Conservation (phyloP, 2,797 vertebrate genomes). For the Glyptemys insculpta region DNA sequence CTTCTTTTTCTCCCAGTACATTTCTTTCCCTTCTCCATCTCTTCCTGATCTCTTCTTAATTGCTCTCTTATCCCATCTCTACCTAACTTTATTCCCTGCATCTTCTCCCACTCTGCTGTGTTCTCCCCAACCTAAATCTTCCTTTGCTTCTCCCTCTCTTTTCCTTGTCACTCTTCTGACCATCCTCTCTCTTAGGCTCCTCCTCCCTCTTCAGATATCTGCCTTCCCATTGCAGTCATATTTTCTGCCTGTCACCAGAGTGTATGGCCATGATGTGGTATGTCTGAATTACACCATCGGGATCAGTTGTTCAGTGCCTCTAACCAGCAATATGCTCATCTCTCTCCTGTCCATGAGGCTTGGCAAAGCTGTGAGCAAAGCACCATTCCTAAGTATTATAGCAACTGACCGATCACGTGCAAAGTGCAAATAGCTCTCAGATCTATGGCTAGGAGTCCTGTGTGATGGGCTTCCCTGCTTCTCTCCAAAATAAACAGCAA, state of each 20-base stretch:
- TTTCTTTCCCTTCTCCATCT: background rate
- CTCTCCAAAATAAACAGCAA: background rate
- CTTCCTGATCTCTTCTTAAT: background rate
- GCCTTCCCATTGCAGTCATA: background rate
- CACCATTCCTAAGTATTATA: background rate
- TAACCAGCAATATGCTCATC: background rate
- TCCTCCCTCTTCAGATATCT: conserved; percentile 1
- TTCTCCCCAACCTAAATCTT: background rate
- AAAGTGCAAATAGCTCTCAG: background rate
- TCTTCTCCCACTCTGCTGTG: background rate
- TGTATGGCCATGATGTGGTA: background rate
- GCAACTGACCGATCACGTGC: background rate
- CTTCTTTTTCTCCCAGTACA: background rate
- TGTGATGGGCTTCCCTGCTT: background rate
- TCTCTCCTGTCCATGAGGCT: background rate
- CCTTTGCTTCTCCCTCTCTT: background rate
- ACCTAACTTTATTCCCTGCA: background rate
- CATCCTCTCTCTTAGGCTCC: background rate
- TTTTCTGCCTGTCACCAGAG: conserved; percentile 19
- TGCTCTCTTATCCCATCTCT: background rate
- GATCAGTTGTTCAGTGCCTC: conserved; percentile 8
- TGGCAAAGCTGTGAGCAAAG: background rate
- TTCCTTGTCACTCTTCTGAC: background rate
- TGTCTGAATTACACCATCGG: background rate
- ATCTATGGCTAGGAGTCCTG: background rate